A percentile compares a stretch with the other conserved stretches of the same genome.
Conservation (phyloP, 2,113 vertebrate genomes). For the Fregetta grallaria region DNA sequence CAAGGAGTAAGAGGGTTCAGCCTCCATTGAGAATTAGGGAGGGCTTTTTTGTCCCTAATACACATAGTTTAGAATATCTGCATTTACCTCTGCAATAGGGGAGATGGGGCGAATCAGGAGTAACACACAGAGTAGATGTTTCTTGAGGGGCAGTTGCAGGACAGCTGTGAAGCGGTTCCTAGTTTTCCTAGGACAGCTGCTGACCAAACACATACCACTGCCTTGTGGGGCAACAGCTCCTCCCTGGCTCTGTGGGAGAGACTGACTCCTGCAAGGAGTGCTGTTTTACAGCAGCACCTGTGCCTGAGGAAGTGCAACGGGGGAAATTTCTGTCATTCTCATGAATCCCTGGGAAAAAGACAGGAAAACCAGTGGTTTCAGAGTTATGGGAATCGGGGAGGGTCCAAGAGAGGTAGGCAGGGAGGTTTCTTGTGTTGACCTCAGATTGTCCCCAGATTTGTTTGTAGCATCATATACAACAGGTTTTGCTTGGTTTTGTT, state of each 20-base stretch:
- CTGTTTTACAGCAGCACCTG: background rate
- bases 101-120: background rate
- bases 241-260: background rate
- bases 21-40: background rate
- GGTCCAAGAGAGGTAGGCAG: background rate
- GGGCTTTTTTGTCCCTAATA: background rate
- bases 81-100: background rate
- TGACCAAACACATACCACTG: background rate
- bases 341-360: background rate
- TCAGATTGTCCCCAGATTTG: background rate
- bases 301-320: background rate
- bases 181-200: background rate
- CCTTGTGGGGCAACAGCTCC: background rate
- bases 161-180: background rate
- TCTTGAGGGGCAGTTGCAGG: background rate
- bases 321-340: background rate
- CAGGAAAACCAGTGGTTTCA: background rate
- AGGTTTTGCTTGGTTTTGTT: background rate
- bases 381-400: background rate
- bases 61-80: background rate
- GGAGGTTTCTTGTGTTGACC: background rate
- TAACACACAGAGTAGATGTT: background rate
- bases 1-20: background rate
- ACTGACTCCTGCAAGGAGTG: background rate
- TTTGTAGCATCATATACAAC: background rate